Evolutionary conservation across 2,888 invertebrate species (phyloP), one percentile per base, ranked within the genome.

Genomic region (Leucoptera coffeella): DNA sequence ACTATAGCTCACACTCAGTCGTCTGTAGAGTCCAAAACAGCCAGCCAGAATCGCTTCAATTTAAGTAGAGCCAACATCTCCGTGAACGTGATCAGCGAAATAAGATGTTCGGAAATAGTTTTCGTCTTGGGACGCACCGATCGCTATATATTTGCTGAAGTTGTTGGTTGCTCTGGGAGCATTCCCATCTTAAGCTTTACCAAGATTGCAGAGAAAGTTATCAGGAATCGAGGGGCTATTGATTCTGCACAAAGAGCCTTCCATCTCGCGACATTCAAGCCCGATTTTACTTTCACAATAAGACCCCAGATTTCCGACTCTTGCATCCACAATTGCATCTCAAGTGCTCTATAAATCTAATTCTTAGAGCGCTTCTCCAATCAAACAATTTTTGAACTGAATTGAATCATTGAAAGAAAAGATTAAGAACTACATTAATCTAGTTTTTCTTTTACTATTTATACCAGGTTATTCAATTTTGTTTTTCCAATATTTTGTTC

Each of bases 211-310:
- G 60, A 56, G 55, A 59, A 64, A 64, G 57, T 59, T 62, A 58
- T 55, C 57, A 55, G 59, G 58, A 62, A 62, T 65, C 59, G 58
- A 52, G 55, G 49, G 45, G 45, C 56, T 57, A 64, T 62, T 64
- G 65, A 64, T 62, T 57, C 59, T 43, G 50, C 56, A 59, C 65
- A 65, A 64, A 58, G 59, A 50, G 45, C 45, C 46, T 58, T 57
- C 53, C 55, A 53, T 53, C 50, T 55, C 47, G 57, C 56, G 57
- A 60, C 56, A 59, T 56, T 56, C 47, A 43, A 55, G 54, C 58
- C 55, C 52, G 54, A 61, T 65, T 67, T 64, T 59, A 55, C 47
- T 45, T 51, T 57, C 47, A 59, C 64, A 65, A 62, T 58, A 47
- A 51, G 46, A 46, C 45, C 53, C 54, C 58, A 58, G 53, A 58